Evolutionary conservation across 2,888 invertebrate genomes (phyloP), one percentile per base, ranked within the genome.

Genomic region (Sarcophaga variegata): DNA sequence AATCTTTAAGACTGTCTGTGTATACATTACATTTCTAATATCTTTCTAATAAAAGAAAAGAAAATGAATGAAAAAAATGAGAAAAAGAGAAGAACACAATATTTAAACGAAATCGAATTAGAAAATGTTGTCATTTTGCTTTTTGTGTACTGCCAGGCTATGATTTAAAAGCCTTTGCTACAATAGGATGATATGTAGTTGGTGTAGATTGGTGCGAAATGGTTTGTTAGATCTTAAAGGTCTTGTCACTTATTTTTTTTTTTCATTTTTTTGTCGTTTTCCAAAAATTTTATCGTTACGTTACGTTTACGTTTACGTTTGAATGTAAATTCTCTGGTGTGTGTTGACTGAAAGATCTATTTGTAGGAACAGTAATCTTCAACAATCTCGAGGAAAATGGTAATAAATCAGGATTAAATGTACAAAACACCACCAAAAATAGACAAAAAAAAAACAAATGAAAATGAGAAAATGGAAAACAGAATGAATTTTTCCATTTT

Each of bases 331-430:
- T 84, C 87, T 81, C 78, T 49, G 11, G 12, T 49, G 49, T 78
- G 81, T 87, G 87, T 84, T 87, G 84, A 87, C 81, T 87, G 81
- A 84, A 84, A 84, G 87, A 87, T 87, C 87, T 87, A 84, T 87
- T 87, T 87, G 87, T 87, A 87, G 84, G 75, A 78, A 81, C 84
- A 79, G 90, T 92, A 92, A 92, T 92, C 92, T 92, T 90, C 89
- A 90, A 91, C 91, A 92, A 92, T 92, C 92, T 87, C 91, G 90
- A 91, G 91, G 91, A 91, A 91, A 91, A 92, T 88, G 90, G 93
- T 90, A 93, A 92, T 92, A 92, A 92, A 92, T 92, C 92, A 92
- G 93, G 92, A 92, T 92, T 92, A 93, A 79, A 76, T 84, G 81
- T 76, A 87, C 76, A 27, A 87, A 87, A 87, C 81, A 87, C 84